These are phyloP conservation scores for Drosophila greeni DNA, from an alignment of 2,888 invertebrate genomes.

Conservation along the genomic window DNA sequence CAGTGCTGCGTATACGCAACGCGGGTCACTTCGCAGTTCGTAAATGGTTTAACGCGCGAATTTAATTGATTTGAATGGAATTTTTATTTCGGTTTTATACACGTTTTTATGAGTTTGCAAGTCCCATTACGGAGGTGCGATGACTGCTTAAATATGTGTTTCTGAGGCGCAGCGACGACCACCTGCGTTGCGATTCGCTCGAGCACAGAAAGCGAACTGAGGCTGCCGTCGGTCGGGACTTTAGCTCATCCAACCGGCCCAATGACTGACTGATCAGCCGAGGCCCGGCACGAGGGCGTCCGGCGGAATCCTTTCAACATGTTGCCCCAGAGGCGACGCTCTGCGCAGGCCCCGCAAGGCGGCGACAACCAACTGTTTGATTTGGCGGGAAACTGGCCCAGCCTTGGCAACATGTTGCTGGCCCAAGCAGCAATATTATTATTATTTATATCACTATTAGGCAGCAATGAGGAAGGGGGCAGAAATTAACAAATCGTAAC, in stretches of 20 bases:
- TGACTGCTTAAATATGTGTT: slow-evolving; percentile 5
- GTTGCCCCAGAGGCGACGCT: slow-evolving; percentile 37
- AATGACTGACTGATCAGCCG: slow-evolving; percentile 63
- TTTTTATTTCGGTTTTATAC: slow-evolving; percentile 14
- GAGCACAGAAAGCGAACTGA: slow-evolving; percentile 66
- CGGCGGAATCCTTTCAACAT: slow-evolving; percentile 47
- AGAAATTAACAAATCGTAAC: slow-evolving; percentile 63
- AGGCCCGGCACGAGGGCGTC: slow-evolving; percentile 34
- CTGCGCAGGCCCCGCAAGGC: slow-evolving; percentile 27
- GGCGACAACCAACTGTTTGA: slow-evolving; percentile 11
- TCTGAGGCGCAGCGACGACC: slow-evolving; percentile 5
- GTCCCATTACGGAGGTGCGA: slow-evolving; percentile 27
- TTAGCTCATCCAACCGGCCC: slow-evolving; percentile 21
- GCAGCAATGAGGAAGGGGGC: slow-evolving; percentile 33
- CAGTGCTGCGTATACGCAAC: slow-evolving; percentile 34
- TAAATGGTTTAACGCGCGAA: slow-evolving; percentile 16
- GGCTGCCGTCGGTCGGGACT: slow-evolving; percentile 15
- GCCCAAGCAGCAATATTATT: slow-evolving; percentile 5
- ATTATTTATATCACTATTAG: slow-evolving; percentile 5
- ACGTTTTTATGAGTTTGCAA: slow-evolving; percentile 41
- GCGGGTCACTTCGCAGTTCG: slow-evolving; percentile 21
- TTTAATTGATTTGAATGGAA: slow-evolving; percentile 27
- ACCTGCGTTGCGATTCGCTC: slow-evolving; percentile 52
- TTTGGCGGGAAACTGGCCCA: slow-evolving; percentile 25
- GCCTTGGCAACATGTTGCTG: slow-evolving; percentile 53